phyloP scores from a whole-genome alignment of 1,140 invertebrate species.

The Papilio dardanus region DNA sequence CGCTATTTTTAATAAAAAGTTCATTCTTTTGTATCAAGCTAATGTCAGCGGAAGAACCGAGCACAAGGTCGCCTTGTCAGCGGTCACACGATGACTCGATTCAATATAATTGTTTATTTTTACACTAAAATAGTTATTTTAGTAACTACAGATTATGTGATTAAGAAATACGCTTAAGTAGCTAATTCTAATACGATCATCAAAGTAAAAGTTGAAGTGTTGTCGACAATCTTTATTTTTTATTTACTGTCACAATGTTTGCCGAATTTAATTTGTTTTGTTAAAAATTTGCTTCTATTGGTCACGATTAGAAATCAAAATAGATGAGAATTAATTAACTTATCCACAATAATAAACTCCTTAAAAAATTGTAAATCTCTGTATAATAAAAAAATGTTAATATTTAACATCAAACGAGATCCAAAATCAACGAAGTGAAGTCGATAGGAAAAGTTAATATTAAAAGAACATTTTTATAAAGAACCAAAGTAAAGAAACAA shows the following conservation, averaged over 20 bases:
- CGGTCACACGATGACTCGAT: constrained; percentile 7
- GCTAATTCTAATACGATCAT: neutral
- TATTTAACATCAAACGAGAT: neutral
- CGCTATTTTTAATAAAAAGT: constrained; percentile 33
- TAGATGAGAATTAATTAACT: neutral
- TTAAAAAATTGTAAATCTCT: neutral
- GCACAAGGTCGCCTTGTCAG: constrained; percentile 40
- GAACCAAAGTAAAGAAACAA: constrained; percentile 26
- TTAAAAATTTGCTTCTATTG: no score
- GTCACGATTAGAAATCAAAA: no score
- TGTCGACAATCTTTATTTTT: no score
- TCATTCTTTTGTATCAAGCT: constrained; percentile 35
- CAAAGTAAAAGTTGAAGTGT: no score
- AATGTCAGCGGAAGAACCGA: constrained; percentile 40
- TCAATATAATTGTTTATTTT: constrained; percentile 8
- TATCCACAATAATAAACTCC: neutral
- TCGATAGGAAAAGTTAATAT: constrained; percentile 1
- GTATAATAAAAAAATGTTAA: neutral
- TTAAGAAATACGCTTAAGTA: neutral
- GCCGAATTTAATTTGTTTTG: no score
- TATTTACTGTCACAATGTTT: no score
- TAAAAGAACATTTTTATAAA: constrained; percentile 2
- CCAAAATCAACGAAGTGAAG: constrained; percentile 1
- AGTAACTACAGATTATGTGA: neutral
- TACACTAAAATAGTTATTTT: neutral